Conservation (phyloP, 2,113 vertebrate species). For the Tursiops truncatus region DNA sequence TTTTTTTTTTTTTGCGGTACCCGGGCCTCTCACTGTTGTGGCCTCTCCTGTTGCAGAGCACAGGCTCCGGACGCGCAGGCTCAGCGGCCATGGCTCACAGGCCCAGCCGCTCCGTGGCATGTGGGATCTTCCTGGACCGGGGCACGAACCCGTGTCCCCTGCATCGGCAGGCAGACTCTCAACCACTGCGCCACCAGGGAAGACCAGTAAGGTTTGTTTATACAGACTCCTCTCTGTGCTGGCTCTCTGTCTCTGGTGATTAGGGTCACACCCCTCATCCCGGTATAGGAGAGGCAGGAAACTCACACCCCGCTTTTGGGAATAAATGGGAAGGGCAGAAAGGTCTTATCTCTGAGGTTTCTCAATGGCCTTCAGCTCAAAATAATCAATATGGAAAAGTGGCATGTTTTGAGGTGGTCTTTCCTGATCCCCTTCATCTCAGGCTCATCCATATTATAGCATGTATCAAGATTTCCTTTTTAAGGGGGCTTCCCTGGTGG, state of each 20-base stretch:
- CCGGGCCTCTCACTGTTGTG: too few species aligned
- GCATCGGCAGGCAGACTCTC: too few species aligned
- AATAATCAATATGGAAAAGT: background rate
- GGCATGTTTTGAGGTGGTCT: background rate
- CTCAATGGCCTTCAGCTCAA: background rate
- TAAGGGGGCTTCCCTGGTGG: background rate
- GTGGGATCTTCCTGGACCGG: too few species aligned
- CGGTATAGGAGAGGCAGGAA: background rate
- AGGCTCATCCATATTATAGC: rapidly evolving
- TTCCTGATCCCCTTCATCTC: background rate
- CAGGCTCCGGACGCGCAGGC: too few species aligned
- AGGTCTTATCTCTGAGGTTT: background rate
- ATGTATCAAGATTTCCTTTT: background rate
- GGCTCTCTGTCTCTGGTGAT: background rate
- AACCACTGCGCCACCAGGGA: too few species aligned
- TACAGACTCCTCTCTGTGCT: background rate
- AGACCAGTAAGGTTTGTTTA: too few species aligned
- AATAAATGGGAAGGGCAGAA: background rate
- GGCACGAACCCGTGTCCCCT: too few species aligned
- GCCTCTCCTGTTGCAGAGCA: too few species aligned
- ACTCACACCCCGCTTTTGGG: background rate
- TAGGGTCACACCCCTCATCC: background rate
- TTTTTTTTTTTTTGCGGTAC: too few species aligned
- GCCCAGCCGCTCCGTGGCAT: too few species aligned
- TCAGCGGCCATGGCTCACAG: too few species aligned